A percentile compares a stretch with the other conserved stretches of the same genome.
Conservation (phyloP, 2,888 invertebrate species). For the Criorhina ranunculi region DNA sequence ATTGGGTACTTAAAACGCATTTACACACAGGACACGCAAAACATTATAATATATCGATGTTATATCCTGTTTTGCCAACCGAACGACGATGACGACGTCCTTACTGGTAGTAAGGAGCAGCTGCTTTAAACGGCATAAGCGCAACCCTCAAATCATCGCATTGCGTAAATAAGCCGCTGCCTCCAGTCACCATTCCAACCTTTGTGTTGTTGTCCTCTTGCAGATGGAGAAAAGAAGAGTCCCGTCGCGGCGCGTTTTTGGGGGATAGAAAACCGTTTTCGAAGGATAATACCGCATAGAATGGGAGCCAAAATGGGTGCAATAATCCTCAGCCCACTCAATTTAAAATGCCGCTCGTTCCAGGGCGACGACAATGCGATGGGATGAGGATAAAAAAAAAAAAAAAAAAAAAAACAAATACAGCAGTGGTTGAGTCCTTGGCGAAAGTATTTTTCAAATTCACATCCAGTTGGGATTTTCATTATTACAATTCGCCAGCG, state of each 20-base stretch:
- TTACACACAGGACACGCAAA: conserved; percentile 78
- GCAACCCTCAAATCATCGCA: conserved; percentile 69
- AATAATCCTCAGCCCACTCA: conserved; percentile 73
- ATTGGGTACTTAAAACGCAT: conserved; percentile 78
- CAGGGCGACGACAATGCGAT: conserved; percentile 32
- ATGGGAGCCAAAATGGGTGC: conserved; percentile 57
- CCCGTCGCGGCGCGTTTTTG: conserved; percentile 24
- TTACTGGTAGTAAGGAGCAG: conserved; percentile 58
- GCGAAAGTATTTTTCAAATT: conserved; percentile 63
- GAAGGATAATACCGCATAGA: conserved; percentile 54
- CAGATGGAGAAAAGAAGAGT: conserved; percentile 22
- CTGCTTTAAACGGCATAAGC: conserved; percentile 58
- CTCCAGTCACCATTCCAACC: background rate
- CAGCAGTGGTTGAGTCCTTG: conserved; percentile 22
- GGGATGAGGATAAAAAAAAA: background rate
- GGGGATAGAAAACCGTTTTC: conserved; percentile 58
- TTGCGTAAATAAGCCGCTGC: conserved; percentile 71
- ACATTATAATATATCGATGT: conserved; percentile 78
- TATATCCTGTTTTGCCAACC: conserved; percentile 70
- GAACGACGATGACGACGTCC: conserved; percentile 2
- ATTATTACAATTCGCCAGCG: conserved; percentile 67
- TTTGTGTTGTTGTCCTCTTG: background rate
- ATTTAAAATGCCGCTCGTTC: conserved; percentile 73
- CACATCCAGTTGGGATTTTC: conserved; percentile 75
- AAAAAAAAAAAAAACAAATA: no score